Evolutionary conservation across 2,113 vertebrate species (phyloP).

Genomic region (Silurus glanis): DNA sequence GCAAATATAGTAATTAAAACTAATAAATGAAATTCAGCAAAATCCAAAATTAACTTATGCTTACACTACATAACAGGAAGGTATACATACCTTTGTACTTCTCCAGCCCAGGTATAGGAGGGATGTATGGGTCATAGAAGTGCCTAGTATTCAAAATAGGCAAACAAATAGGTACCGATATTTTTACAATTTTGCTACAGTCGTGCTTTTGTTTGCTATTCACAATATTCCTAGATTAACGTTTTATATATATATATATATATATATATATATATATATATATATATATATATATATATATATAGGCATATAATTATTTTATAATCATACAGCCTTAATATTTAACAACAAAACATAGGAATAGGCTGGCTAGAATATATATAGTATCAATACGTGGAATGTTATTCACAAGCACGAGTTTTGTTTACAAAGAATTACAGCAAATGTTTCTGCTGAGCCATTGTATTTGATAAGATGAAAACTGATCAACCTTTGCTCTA

Average conservation of each 20-base stretch:
- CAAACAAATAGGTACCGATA: conserved; percentile 21
- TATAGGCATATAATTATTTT: too few species aligned
- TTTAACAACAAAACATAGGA: background rate
- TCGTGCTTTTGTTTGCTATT: background rate
- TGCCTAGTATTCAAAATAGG: conserved; percentile 66
- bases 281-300: too few species aligned
- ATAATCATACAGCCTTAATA: background rate
- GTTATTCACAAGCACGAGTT: background rate
- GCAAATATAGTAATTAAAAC: background rate
- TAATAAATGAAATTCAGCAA: background rate
- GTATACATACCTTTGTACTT: conserved; percentile 72
- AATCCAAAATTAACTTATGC: background rate
- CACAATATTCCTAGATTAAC: background rate
- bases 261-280: too few species aligned
- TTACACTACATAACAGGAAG: background rate
- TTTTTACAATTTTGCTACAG: background rate
- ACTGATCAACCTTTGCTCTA: conserved; percentile 24
- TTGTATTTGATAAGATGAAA: background rate
- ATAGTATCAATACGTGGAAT: background rate
- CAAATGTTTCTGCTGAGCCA: background rate
- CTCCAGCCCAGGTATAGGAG: conserved; percentile 71
- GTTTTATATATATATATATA: too few species aligned
- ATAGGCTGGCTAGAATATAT: background rate
- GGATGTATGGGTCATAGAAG: conserved; percentile 74
- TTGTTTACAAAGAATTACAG: background rate